Base-by-base conservation (phyloP, 2,797 vertebrate species). In the Geotrypetes seraphini region DNA sequence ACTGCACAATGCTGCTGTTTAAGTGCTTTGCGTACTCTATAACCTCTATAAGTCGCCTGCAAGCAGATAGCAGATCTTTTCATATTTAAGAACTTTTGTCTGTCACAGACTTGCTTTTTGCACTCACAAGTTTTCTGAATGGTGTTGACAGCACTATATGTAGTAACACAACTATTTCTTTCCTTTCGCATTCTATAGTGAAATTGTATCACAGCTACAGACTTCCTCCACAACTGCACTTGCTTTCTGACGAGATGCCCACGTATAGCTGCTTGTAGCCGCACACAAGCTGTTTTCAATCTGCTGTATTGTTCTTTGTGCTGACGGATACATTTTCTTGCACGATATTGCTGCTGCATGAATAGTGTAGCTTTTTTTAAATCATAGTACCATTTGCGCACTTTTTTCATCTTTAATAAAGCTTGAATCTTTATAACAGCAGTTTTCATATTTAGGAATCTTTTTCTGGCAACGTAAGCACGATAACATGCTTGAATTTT, bases 401-500 rank as follows among this genome's bases (percentile, higher is more conserved):
- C 22, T 25, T 33, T 65, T 8, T 38, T 59, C 80, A 75, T 81
- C 39, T 15, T 78, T 16, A 71, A 44, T 18, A 62, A 7, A 13
- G 79, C 58, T 18, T 83, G 80, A 16, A 83, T 51, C 47, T 52
- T 75, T 29, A 78, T 39, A 3, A 54, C 5, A 3, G 69, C 44
- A 2, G 11, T 18, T 57, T 43, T 76, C 7, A 79, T 32, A 16
- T 5, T 42, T 46, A 55, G 51, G 47, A 70, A 76, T 14, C 35
- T 63, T 41, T 60, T 76, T 20, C 2, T 29, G 17, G 13, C 19
- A 2, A 47, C 1, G 3, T 70, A 66, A 48, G 69, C 63, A 35
- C 71, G 68, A 10, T 54, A 76, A 25, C 5, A 27, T n/a, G 75
- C 52, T 10, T 83, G 80, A 24, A 83, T 73, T 58, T 58, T 81